phyloP scores from a whole-genome alignment of 2,113 vertebrate genomes.

The Gymnocephalus cernua region DNA sequence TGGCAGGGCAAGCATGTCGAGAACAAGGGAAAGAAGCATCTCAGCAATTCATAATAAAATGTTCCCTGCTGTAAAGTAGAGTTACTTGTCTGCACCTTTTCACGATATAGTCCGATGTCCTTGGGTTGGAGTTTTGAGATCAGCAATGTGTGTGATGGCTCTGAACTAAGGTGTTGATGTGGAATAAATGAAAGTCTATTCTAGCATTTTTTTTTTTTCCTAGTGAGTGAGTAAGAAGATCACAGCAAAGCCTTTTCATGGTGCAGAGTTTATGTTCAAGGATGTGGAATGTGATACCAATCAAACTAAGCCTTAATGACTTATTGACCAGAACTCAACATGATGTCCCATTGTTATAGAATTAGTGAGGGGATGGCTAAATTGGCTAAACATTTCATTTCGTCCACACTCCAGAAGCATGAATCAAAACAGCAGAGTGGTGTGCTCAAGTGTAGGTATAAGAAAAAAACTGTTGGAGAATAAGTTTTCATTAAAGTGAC shows the following conservation, averaged over 20 bases:
- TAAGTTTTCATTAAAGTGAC: conserved; percentile 37
- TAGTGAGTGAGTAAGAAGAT: too few relatives aligned
- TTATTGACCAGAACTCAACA: conserved; percentile 11
- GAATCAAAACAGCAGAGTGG: conserved; percentile 11
- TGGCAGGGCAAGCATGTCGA: conserved; percentile 64
- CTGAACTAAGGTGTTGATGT: conserved; percentile 42
- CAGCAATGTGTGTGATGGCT: conserved; percentile 53
- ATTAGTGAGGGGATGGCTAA: conserved; percentile 19
- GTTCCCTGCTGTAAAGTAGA: conserved; percentile 30
- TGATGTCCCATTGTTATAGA: neutral
- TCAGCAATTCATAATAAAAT: conserved; percentile 61
- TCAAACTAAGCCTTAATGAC: conserved; percentile 13
- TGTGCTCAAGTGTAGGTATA: neutral
- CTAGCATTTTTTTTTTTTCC: conserved; percentile 19
- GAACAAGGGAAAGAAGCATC: conserved; percentile 64
- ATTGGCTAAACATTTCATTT: conserved; percentile 31
- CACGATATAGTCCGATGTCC: conserved; percentile 36
- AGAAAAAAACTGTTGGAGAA: conserved; percentile 16
- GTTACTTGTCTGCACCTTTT: conserved; percentile 48
- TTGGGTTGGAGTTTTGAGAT: conserved; percentile 47
- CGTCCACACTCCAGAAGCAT: conserved; percentile 15
- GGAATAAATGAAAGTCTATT: conserved; percentile 33
- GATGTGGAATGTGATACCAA: conserved; percentile 36
- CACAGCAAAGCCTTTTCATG: conserved; percentile 1
- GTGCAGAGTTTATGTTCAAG: conserved; percentile 1